These are phyloP conservation scores for Alosa alosa DNA, from an alignment of 2,113 vertebrate species.

Conservation along the genomic window DNA sequence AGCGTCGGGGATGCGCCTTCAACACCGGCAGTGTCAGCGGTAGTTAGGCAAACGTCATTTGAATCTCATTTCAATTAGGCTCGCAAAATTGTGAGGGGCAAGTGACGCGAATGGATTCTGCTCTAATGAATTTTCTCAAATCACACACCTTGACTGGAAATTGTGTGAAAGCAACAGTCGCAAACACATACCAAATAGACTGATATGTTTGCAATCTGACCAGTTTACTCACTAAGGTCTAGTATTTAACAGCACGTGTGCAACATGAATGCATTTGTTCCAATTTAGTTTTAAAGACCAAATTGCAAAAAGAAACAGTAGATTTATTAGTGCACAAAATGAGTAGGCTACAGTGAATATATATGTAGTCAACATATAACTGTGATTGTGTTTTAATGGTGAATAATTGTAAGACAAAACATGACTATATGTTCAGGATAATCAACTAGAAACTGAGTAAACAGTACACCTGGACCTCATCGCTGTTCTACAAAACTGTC, in stretches of 20 bases:
- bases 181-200: background rate
- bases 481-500: conserved; percentile 18
- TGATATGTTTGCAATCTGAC: background rate
- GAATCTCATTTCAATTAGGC: conserved; percentile 51
- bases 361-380: background rate
- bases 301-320: background rate
- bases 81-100: conserved; percentile 32
- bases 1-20: conserved; percentile 26
- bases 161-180: background rate
- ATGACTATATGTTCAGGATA: background rate
- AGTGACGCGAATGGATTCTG: conserved; percentile 32
- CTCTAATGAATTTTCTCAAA: conserved; percentile 45
- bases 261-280: background rate
- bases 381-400: background rate
- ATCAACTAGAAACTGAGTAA: background rate
- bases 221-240: background rate
- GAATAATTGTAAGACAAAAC: background rate
- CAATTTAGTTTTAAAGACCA: background rate
- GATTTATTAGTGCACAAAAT: background rate
- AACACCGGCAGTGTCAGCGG: conserved; percentile 27
- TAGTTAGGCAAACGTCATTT: conserved; percentile 11
- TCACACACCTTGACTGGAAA: conserved; percentile 25
- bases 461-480: background rate
- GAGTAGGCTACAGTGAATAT: background rate
- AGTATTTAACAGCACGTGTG: background rate